Evolutionary conservation across 2,888 invertebrate species (phyloP).

Genomic region (Chrysolina haemoptera): DNA sequence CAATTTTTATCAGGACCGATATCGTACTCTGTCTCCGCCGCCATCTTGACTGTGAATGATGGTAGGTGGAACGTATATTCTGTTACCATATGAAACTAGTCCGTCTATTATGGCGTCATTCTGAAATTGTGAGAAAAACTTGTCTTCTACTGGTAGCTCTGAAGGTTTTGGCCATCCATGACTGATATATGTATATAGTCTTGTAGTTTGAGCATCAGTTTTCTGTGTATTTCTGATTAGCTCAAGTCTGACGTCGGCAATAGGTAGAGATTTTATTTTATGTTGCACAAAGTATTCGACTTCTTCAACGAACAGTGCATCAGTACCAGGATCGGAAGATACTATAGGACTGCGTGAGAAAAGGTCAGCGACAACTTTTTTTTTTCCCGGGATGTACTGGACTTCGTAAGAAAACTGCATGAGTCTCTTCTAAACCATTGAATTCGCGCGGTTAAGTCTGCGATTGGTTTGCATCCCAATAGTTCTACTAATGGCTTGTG

Average conservation of each 20-base stretch:
- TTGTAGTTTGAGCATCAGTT: not conserved
- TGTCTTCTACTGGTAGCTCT: slow-evolving; percentile 5
- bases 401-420: too few species aligned
- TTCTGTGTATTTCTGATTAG: too few species aligned
- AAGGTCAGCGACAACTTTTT: too few species aligned
- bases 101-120: not conserved
- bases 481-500: slow-evolving; percentile 64
- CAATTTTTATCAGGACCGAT: too few species aligned
- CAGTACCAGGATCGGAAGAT: slow-evolving; percentile 53
- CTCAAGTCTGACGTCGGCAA: too few species aligned
- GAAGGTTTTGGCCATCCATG: not conserved
- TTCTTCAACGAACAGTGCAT: slow-evolving; percentile 13
- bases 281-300: not conserved
- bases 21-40: too few species aligned
- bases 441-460: slow-evolving; percentile 51
- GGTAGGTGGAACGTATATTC: not conserved
- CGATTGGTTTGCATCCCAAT: slow-evolving; percentile 60
- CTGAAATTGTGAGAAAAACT: not conserved
- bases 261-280: too few species aligned
- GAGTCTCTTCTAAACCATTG: too few species aligned
- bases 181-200: too few species aligned
- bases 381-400: too few species aligned
- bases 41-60: too few species aligned
- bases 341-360: slow-evolving; percentile 60
- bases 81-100: not conserved